These are phyloP conservation scores for Leptosomus discolor DNA, from an alignment of 2,113 vertebrate genomes.

Conservation along the genomic window DNA sequence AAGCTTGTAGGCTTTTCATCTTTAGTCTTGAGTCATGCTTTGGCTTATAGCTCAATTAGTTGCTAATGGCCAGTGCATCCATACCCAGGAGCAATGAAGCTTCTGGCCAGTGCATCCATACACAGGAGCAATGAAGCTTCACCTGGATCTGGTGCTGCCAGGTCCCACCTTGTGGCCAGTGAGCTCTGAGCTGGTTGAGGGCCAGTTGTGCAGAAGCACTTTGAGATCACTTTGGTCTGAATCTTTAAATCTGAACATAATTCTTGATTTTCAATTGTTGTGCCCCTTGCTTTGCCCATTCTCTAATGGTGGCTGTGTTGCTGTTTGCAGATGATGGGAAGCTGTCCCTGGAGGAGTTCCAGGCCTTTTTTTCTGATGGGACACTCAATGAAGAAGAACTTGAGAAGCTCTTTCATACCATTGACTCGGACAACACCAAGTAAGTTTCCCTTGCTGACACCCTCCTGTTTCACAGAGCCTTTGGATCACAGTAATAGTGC, in stretches of 20 bases:
- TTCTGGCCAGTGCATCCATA: not conserved
- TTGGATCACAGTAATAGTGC: fast-evolving
- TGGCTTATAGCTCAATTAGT: not conserved
- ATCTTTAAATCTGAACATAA: not conserved
- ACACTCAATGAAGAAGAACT: conserved; percentile 92
- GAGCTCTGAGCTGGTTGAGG: not conserved
- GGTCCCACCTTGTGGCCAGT: not conserved
- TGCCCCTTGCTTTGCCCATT: not conserved
- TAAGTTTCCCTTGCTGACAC: conserved; percentile 48
- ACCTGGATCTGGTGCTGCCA: not conserved
- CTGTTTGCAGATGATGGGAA: conserved; percentile 90
- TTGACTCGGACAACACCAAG: conserved; percentile 97
- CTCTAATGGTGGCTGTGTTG: not conserved
- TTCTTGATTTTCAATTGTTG: not conserved
- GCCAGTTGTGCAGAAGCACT: not conserved
- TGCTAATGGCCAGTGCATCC: not conserved
- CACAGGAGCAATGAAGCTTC: not conserved
- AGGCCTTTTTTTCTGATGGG: conserved; percentile 95
- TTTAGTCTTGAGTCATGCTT: not conserved
- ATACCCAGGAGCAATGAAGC: not conserved
- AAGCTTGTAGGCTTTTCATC: not conserved
- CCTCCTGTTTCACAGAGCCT: not conserved
- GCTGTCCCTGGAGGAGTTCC: conserved; percentile 96
- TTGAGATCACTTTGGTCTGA: not conserved
- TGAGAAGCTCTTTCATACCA: conserved; percentile 94